Base-by-base conservation (phyloP, 2,888 invertebrate species). In the Ophraella communa region DNA sequence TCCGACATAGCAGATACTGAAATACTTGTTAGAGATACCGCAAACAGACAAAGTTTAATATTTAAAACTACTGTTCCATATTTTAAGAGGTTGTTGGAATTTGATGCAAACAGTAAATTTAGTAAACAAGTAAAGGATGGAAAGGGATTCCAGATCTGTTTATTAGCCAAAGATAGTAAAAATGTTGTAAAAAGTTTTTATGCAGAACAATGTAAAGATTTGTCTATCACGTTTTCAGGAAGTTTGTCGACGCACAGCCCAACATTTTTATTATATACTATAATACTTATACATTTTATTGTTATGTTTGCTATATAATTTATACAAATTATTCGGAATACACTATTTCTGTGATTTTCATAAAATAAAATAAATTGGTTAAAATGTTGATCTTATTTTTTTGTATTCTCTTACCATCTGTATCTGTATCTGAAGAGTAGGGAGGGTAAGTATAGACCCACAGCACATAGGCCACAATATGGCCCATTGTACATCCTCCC, bases 1-100 rank as follows among this genome's bases (percentile, higher is more conserved):
- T 87, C 88, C 33, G 94, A 95, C 76, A 87, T 95, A 4, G 92
- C 91, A 0, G 93, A 94, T 73, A 91, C 93, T 74, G 87, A 88
- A 62, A 76, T 93, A 0, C 88, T 90, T 71, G 84, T 92, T 1
- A 85, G 90, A 1, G 88, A 90, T 73, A 79, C 78, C 3, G 82
- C 84, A 68, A 73, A 76, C 51, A 76, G 79, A 2, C 72, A 87
- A 73, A 86, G 86, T 33, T 81, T 90, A 2, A 77, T 87, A 3
- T 87, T 85, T 73, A 87, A 88, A 71, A 83, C 84, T 30, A 87
- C 89, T 59, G 81, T 90, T 2, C 82, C 88, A 0, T 93, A 93
- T 81, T 88, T 87, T 73, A 83, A 87, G 24, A 85, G 93, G 51
- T 87, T 85, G 1, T 80, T 88, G 11, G 86, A 85, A 52, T 83